These are phyloP conservation scores for Regulus satrapa DNA, from an alignment of 2,113 vertebrate genomes.

Conservation along the genomic window DNA sequence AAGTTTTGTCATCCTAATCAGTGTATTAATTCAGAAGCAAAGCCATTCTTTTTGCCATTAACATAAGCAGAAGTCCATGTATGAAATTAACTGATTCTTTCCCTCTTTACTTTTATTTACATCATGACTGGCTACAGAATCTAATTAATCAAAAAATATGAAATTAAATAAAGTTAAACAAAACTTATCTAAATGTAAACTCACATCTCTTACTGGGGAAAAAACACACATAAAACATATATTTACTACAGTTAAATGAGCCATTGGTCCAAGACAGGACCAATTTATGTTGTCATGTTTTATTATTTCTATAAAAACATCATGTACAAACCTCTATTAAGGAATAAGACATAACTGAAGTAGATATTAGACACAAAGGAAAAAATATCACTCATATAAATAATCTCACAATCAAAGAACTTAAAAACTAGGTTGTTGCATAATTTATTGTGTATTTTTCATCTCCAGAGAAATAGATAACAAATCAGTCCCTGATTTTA, in stretches of 20 bases:
- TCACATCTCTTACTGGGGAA: not conserved
- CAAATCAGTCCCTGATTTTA: not conserved
- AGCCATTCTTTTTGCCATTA: not conserved
- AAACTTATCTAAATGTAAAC: not conserved
- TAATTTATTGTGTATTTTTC: not conserved
- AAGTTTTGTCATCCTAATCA: not conserved
- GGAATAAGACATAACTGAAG: not conserved
- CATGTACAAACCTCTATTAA: not conserved
- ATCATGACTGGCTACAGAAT: not conserved
- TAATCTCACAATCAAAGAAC: not conserved
- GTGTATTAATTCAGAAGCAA: not conserved
- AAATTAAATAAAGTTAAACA: not conserved
- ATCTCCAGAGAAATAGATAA: not conserved
- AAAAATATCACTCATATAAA: not conserved
- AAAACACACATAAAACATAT: not conserved
- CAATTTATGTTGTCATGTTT: not conserved
- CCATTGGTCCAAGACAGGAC: not conserved
- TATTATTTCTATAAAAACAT: not conserved
- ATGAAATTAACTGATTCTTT: not conserved
- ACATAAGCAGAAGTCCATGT: not conserved
- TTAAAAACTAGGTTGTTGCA: not conserved
- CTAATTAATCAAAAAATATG: not conserved
- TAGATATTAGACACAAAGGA: not conserved
- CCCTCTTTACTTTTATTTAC: not conserved
- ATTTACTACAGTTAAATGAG: not conserved